phyloP scores from a whole-genome alignment of 2,888 invertebrate species.

The Saturnia pavonia region DNA sequence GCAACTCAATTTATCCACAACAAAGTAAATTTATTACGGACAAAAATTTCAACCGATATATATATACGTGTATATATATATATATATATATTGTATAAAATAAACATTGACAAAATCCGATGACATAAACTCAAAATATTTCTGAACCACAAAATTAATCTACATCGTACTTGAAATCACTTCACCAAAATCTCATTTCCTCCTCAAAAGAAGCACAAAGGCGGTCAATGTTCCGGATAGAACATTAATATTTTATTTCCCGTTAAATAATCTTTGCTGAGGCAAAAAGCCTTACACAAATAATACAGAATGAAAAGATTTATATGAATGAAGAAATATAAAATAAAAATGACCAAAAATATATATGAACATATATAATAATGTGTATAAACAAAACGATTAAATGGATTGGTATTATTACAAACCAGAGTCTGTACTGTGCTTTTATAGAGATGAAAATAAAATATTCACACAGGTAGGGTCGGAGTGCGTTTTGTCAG shows the following conservation, averaged over 20 bases:
- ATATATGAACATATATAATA: background rate
- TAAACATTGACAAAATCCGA: background rate
- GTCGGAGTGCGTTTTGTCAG: background rate
- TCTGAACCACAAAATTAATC: background rate
- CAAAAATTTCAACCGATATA: too few species aligned
- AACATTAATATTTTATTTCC: constrained; percentile 11
- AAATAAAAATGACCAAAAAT: background rate
- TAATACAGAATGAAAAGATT: background rate
- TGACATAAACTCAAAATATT: background rate
- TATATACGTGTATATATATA: too few species aligned
- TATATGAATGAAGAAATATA: background rate
- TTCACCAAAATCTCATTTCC: constrained; percentile 16
- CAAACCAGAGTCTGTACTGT: background rate
- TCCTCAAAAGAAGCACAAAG: constrained; percentile 15
- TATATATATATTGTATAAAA: background rate
- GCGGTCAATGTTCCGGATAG: constrained; percentile 11
- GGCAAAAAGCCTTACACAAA: constrained; percentile 8
- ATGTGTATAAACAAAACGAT: background rate
- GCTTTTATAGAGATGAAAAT: background rate
- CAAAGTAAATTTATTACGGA: too few species aligned
- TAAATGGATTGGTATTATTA: background rate
- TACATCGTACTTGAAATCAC: constrained; percentile 9
- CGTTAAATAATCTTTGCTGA: constrained; percentile 3
- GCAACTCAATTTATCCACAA: too few species aligned
- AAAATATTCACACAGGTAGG: background rate